phyloP scores from a whole-genome alignment of 2,888 invertebrate genomes.

The Eupithecia subumbrata region DNA sequence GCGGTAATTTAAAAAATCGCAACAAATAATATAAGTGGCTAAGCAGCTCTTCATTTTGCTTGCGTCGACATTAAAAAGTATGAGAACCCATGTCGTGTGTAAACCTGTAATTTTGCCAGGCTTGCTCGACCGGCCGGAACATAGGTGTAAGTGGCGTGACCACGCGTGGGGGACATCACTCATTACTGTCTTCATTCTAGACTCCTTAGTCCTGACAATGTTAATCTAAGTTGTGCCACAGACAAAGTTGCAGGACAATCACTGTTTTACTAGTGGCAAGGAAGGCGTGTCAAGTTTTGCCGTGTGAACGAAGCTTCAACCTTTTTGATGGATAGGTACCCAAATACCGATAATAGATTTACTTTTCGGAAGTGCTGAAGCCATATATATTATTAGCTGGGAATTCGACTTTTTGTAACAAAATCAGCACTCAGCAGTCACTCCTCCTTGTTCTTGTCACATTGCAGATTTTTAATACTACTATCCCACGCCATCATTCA shows the following conservation, averaged over 20 bases:
- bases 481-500: slow-evolving; percentile 20
- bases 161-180: slow-evolving; percentile 6
- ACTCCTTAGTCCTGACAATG: slow-evolving; percentile 1
- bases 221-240: background rate
- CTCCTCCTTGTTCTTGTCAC: background rate
- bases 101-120: slow-evolving; percentile 21
- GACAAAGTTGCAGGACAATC: background rate
- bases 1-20: background rate
- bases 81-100: slow-evolving; percentile 5
- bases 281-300: background rate
- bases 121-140: slow-evolving; percentile 15
- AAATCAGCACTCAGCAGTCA: background rate
- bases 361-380: background rate
- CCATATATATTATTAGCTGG: background rate
- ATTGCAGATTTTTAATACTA: background rate
- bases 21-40: background rate
- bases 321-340: background rate
- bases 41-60: background rate
- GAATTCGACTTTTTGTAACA: background rate
- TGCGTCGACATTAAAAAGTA: slow-evolving; percentile 8
- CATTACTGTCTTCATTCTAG: background rate
- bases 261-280: background rate
- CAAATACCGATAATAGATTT: background rate
- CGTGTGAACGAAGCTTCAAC: slow-evolving; percentile 11
- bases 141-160: slow-evolving; percentile 16